Evolutionary conservation across 2,113 vertebrate species (phyloP).

Genomic region (Silurus asotus): DNA sequence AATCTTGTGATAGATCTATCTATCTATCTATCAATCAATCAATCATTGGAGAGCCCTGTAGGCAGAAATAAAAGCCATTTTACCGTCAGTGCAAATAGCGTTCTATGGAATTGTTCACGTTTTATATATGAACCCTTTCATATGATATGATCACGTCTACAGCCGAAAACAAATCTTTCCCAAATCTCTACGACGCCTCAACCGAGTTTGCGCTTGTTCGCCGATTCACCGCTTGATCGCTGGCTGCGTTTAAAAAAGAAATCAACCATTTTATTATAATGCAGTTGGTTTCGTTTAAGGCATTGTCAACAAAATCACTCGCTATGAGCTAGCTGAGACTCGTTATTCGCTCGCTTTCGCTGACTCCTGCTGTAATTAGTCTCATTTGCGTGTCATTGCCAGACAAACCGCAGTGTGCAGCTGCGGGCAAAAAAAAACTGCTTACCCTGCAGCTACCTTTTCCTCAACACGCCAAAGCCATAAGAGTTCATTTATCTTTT

Average conservation of each 20-base stretch:
- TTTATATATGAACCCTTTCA: not conserved
- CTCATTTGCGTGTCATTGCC: slow-evolving; percentile 39
- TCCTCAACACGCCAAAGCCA: slow-evolving; percentile 19
- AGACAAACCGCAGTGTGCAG: slow-evolving; percentile 27
- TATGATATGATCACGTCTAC: not conserved
- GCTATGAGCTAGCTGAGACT: slow-evolving; percentile 5
- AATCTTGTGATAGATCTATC: too few relatives aligned
- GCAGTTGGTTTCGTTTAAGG: not conserved
- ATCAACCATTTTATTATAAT: not conserved
- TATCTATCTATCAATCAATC: too few relatives aligned
- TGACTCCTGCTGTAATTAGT: slow-evolving; percentile 27
- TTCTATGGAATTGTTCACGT: too few relatives aligned
- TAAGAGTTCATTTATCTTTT: slow-evolving; percentile 39
- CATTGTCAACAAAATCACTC: not conserved
- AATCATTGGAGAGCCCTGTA: too few relatives aligned
- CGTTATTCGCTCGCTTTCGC: slow-evolving; percentile 15
- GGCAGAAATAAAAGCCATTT: not conserved
- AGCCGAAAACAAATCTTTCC: not conserved
- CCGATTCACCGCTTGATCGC: not conserved
- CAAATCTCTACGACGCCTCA: not conserved
- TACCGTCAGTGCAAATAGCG: not conserved
- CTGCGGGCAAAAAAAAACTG: slow-evolving; percentile 22
- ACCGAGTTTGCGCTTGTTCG: not conserved
- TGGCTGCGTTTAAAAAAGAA: not conserved
- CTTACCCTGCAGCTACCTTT: slow-evolving; percentile 38